Percentiles rank a stretch among this genome's conserved stretches.
Conservation (phyloP, 1,140 invertebrate genomes). For the Brachionus paranguensis region DNA sequence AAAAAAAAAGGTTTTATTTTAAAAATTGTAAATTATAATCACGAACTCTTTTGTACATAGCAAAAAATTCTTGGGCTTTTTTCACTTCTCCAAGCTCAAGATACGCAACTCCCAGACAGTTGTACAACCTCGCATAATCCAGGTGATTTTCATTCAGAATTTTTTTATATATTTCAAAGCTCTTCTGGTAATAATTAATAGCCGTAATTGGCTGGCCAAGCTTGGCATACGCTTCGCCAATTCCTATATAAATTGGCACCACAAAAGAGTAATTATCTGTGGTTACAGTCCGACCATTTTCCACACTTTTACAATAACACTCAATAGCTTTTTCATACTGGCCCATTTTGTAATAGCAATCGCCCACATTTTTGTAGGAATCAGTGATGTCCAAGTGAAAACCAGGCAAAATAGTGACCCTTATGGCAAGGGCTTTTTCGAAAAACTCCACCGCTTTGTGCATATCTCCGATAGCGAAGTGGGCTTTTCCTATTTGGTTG, state of each 20-base stretch:
- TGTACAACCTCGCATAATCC: neutral
- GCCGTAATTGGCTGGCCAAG: neutral
- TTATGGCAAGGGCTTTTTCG: neutral
- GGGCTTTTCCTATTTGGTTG: neutral
- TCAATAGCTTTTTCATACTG: neutral
- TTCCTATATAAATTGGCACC: neutral
- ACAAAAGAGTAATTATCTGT: neutral
- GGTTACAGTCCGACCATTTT: neutral
- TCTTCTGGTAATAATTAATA: neutral
- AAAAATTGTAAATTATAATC: slow-evolving; percentile 3
- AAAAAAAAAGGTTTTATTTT: neutral
- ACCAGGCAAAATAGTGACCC: neutral
- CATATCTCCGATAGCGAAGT: neutral
- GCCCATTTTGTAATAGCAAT: neutral
- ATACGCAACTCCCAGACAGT: neutral
- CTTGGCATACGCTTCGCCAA: neutral
- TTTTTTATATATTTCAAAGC: neutral
- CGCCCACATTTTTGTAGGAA: neutral
- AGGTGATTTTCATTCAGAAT: neutral
- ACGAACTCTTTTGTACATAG: neutral
- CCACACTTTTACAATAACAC: neutral
- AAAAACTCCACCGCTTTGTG: neutral
- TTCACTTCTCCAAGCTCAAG: neutral
- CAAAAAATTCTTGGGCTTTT: slow-evolving; percentile 22
- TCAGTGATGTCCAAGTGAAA: neutral